Evolutionary conservation across 1,140 invertebrate genomes (phyloP), one percentile per base, ranked within the genome.

Genomic region (Drosophila tristis): DNA sequence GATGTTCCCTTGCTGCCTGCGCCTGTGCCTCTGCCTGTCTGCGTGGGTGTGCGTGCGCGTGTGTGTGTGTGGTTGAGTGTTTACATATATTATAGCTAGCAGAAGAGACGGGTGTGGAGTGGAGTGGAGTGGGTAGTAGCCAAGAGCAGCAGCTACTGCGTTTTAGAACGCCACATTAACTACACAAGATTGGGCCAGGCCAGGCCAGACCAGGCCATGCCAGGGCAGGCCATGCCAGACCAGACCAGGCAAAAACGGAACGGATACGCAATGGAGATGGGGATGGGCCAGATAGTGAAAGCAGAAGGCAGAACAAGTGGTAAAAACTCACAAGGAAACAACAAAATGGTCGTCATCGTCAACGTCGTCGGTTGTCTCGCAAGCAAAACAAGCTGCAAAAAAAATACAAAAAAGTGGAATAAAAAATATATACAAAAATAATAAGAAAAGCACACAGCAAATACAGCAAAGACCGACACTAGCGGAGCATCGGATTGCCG

Each of bases 81-180:
- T 84, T 82, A 84, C 80, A 82, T 82, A 84, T 84, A 82, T 84
- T 84, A 82, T 79, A 64, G 61, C 54, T 60, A 56, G 78, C 39
- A 23, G 35, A 31, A 42, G 43, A 20, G 50, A 39, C 13, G 35
- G 35, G 11, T 11, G 20, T 20, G 20, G 20, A 20, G 20, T 20
- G 20, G 20, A 1, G 20, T 20, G 20, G 20, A 20, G 20, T 20
- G 20, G 20, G 20, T 20, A 29, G 26, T 29, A 6, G 26, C 26
- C 26, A 29, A 44, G 67, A 26, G 53, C 59, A 26, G 53, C 59
- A 50, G 67, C 79, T 48, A 59, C 75, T 84, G 81, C 80, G 77
- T 84, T 84, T 84, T 84, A 84, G 81, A 86, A 84, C 59, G 80
- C 72, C 80, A 84, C 80, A 84, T 84, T 84, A 84, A 86, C 81